phyloP scores from a whole-genome alignment of 2,888 invertebrate genomes.

The Selenia dentaria region DNA sequence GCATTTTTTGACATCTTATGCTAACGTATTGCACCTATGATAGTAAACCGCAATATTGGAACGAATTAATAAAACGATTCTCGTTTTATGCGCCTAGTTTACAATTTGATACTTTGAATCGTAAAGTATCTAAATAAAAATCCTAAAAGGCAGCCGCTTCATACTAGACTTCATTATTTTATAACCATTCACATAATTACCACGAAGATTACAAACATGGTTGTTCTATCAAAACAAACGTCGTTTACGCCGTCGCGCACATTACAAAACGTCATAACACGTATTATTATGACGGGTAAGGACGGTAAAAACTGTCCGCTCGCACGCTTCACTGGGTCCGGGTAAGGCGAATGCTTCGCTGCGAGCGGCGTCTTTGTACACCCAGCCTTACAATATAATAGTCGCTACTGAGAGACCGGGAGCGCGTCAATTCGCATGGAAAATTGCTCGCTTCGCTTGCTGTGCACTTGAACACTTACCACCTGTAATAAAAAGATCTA shows the following conservation, averaged over 20 bases:
- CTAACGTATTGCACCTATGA: no score
- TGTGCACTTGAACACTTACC: slow-evolving; percentile 77
- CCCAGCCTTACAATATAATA: slow-evolving; percentile 51
- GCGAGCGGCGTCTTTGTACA: slow-evolving; percentile 65
- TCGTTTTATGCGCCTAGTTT: no score
- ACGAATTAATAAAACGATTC: no score
- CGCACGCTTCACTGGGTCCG: slow-evolving; percentile 50
- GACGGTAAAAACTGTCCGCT: slow-evolving; percentile 50
- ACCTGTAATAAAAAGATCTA: slow-evolving; percentile 71
- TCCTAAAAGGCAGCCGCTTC: background rate
- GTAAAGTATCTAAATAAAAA: background rate
- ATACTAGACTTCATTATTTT: background rate
- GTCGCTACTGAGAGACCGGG: slow-evolving; percentile 52
- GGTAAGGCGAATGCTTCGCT: slow-evolving; percentile 30
- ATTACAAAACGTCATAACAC: slow-evolving; percentile 57
- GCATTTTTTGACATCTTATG: no score
- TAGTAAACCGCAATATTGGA: no score
- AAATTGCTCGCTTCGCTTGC: slow-evolving; percentile 61
- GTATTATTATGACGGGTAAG: slow-evolving; percentile 60
- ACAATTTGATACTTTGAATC: no score
- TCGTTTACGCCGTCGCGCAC: slow-evolving; percentile 48
- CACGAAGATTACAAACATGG: slow-evolving; percentile 33
- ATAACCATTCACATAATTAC: slow-evolving; percentile 22
- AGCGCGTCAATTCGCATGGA: slow-evolving; percentile 60
- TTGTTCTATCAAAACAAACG: slow-evolving; percentile 54